Evolutionary conservation across 1,140 invertebrate genomes (phyloP).

Genomic region (Agrypnia vestita): DNA sequence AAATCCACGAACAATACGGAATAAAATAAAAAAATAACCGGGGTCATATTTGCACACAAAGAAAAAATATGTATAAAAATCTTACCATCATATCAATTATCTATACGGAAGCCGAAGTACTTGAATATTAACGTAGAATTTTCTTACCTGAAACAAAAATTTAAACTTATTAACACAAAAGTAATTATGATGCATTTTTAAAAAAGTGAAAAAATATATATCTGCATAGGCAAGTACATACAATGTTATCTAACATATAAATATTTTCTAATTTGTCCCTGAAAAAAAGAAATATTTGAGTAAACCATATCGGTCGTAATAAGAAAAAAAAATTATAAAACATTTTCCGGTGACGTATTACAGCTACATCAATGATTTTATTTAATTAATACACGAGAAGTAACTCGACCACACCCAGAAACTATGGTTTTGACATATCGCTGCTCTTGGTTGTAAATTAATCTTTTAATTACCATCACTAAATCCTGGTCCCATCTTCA

Average conservation of each 20-base stretch:
- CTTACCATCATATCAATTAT: neutral
- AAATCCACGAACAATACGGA: too few relatives aligned
- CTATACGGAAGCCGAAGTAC: too few relatives aligned
- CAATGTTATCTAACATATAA: too few relatives aligned
- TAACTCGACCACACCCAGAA: slow-evolving; percentile 3
- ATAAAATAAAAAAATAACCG: too few relatives aligned
- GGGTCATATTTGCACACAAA: too few relatives aligned
- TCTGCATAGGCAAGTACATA: too few relatives aligned
- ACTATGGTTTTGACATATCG: neutral
- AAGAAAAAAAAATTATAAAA: neutral
- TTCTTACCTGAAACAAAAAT: neutral
- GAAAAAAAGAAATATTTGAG: too few relatives aligned
- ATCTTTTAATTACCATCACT: neutral
- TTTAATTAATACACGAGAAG: slow-evolving; percentile 24
- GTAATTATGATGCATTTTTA: neutral
- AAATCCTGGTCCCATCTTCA: slow-evolving; percentile 25
- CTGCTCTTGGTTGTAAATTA: slow-evolving; percentile 8
- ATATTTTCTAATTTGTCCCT: too few relatives aligned
- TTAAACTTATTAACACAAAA: neutral
- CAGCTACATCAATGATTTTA: neutral
- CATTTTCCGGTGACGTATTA: neutral
- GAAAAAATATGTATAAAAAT: neutral
- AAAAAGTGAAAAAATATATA: too few relatives aligned
- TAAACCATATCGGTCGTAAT: too few relatives aligned
- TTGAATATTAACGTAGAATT: neutral